phyloP scores from a whole-genome alignment of 2,113 vertebrate species.

The Dendrocopos noguchii region DNA sequence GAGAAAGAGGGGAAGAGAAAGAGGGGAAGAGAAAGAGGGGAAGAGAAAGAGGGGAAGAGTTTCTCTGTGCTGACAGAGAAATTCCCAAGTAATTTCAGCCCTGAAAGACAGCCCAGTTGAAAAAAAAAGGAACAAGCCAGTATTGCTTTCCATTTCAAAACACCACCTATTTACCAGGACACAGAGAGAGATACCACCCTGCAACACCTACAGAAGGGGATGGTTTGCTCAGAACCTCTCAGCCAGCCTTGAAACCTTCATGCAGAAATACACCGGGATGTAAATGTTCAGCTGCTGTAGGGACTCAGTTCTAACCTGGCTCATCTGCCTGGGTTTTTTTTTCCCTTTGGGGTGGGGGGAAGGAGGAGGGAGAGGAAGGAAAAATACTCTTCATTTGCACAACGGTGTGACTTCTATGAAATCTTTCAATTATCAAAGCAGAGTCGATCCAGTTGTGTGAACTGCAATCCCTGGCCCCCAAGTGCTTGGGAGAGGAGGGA shows the following conservation, averaged over 20 bases:
- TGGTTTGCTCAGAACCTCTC: background rate
- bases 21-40: no score
- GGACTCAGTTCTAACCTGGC: background rate
- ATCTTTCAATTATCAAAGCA: constrained; percentile 8
- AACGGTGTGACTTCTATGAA: background rate
- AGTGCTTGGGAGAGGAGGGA: background rate
- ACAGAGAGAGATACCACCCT: background rate
- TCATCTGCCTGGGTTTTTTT: background rate
- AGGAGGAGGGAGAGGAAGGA: accelerated
- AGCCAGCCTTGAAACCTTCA: background rate
- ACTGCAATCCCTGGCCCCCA: background rate
- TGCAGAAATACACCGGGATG: background rate
- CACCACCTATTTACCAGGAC: background rate
- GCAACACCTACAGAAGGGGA: background rate
- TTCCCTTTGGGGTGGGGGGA: background rate
- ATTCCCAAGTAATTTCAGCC: constrained; percentile 31
- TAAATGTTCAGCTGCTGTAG: background rate
- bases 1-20: no score
- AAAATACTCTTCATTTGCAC: background rate
- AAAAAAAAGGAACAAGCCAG: background rate
- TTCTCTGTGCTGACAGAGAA: constrained; percentile 55
- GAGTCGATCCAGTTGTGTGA: background rate
- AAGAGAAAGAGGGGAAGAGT: no score
- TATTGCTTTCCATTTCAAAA: background rate
- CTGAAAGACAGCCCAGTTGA: background rate